Conservation (phyloP, 2,113 vertebrate genomes). For the Lonchura striata region DNA sequence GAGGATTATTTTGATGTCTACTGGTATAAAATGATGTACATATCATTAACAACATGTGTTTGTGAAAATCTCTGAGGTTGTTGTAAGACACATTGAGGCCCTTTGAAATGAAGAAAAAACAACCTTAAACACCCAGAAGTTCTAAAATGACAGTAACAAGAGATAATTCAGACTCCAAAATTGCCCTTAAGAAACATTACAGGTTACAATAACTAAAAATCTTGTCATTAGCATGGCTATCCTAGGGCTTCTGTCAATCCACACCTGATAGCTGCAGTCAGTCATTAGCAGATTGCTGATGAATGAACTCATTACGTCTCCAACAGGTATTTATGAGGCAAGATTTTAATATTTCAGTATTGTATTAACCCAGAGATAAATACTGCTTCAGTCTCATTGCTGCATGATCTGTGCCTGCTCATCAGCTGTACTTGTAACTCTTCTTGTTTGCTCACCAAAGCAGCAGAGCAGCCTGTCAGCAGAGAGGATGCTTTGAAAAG, state of each 20-base stretch:
- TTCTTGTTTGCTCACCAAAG: conserved; percentile 51
- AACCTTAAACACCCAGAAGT: not conserved
- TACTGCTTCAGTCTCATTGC: not conserved
- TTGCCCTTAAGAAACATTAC: not conserved
- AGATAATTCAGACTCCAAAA: not conserved
- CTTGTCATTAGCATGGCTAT: not conserved
- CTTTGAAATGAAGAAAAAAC: not conserved
- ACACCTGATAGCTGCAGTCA: not conserved
- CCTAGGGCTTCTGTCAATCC: conserved; percentile 8
- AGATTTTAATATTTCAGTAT: conserved; percentile 9
- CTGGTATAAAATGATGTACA: not conserved
- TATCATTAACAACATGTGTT: not conserved
- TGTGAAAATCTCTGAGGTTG: not conserved
- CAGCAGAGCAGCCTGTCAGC: conserved; percentile 35
- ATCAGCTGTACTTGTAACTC: conserved; percentile 21
- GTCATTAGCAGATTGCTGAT: not conserved
- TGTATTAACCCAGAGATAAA: conserved; percentile 13
- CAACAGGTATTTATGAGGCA: not conserved
- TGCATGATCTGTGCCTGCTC: conserved; percentile 15
- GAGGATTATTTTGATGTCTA: not conserved
- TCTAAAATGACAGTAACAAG: not conserved
- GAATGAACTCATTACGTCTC: conserved; percentile 31
- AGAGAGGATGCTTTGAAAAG: conserved; percentile 46
- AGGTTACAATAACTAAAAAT: not conserved
- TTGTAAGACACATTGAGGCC: not conserved